Evolutionary conservation across 2,888 invertebrate species (phyloP).

Genomic region (Polyploca ridens): DNA sequence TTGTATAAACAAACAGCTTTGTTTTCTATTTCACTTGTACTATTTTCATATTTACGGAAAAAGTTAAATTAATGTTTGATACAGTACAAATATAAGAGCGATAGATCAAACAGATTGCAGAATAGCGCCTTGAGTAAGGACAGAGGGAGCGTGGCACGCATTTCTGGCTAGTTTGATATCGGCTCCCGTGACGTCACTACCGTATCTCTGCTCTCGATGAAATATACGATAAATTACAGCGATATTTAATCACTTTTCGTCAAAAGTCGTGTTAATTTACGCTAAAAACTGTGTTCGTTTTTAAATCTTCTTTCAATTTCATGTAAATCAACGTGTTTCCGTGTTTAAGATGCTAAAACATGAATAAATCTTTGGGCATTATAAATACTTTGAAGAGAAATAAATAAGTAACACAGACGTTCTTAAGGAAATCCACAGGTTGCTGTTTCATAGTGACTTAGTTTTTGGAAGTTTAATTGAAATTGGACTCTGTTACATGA

Average conservation of each 20-base stretch:
- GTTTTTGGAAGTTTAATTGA: conserved; percentile 49
- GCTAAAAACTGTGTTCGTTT: not conserved
- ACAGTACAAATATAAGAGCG: conserved; percentile 25
- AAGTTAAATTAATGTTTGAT: not conserved
- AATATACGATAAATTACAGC: conserved; percentile 49
- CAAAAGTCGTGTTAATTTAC: not conserved
- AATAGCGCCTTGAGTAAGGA: conserved; percentile 69
- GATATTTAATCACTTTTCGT: not conserved
- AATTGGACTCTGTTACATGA: conserved; percentile 60
- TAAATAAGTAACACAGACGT: conserved; percentile 21
- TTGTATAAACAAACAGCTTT: no score
- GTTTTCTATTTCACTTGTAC: no score
- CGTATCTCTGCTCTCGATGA: conserved; percentile 55
- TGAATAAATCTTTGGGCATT: not conserved
- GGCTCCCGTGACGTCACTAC: conserved; percentile 77
- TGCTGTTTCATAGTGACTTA: conserved; percentile 56
- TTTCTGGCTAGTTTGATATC: conserved; percentile 82
- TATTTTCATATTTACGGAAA: no score
- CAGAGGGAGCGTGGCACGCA: conserved; percentile 79
- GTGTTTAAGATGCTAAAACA: not conserved
- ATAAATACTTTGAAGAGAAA: not conserved
- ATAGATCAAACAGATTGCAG: conserved; percentile 60
- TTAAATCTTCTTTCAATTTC: not conserved
- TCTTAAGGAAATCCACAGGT: conserved; percentile 70
- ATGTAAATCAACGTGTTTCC: not conserved